Conservation (phyloP, 2,888 invertebrate species). For the Cremastinae sp. region DNA sequence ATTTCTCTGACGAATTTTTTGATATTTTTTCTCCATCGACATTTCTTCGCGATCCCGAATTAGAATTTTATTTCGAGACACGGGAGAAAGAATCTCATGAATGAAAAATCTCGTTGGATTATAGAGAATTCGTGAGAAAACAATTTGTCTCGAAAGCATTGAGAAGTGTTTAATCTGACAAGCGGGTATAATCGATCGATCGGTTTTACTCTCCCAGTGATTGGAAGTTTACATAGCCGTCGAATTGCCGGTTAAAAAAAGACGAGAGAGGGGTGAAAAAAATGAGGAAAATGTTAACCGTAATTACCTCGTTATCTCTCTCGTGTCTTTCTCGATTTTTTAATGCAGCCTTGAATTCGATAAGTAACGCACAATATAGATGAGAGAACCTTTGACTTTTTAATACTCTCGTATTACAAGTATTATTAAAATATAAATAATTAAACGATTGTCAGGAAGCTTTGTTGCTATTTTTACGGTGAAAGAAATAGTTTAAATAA, state of each 20-base stretch:
- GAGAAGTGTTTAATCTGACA: background rate
- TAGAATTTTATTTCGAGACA: background rate
- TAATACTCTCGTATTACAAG: constrained; percentile 4
- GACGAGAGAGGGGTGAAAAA: background rate
- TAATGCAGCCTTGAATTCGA: constrained; percentile 32
- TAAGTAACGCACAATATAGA: constrained; percentile 36
- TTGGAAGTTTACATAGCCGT: background rate
- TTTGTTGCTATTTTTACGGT: background rate
- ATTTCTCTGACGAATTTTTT: constrained; percentile 20
- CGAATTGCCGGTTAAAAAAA: background rate
- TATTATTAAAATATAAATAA: background rate
- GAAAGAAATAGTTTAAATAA: background rate
- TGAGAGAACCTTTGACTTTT: constrained; percentile 52
- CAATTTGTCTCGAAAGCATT: background rate
- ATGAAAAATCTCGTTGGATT: constrained; percentile 1
- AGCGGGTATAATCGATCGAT: background rate
- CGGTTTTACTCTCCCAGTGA: background rate
- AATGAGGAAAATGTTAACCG: constrained; percentile 19
- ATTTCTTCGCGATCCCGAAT: constrained; percentile 7
- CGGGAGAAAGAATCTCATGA: background rate
- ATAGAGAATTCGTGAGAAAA: background rate
- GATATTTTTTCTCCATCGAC: constrained; percentile 3
- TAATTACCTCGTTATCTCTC: constrained; percentile 7
- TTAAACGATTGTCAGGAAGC: background rate
- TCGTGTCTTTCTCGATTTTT: constrained; percentile 45